Base-by-base conservation (phyloP, 2,797 vertebrate species). In the Acanthurus tractus region DNA sequence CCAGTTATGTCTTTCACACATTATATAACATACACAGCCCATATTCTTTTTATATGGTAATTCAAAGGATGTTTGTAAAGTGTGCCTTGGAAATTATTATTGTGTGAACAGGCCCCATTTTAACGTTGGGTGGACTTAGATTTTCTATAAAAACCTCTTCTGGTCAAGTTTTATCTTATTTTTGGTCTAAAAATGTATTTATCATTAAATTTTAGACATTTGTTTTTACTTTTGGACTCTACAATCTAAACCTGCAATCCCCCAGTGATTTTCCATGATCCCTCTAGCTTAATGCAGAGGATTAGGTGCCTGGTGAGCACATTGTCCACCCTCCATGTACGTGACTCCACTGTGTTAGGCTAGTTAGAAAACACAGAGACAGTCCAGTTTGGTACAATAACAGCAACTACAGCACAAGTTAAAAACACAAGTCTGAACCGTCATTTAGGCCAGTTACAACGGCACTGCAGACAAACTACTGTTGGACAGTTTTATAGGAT, bases 271-370 rank as follows among this genome's bases (percentile, higher is more conserved):
- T 49, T 34, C 57, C 4, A 65, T 74, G 44, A 63, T 56, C 40
- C 25, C 46, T 52, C 3, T 2, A 14, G 22, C n/a, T 67, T 75
- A 50, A 74, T 71, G 58, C 14, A 48, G 69, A 70, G 49, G 53
- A 79, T 76, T 65, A 74, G 38, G 53, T 74, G 44, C 65, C 61
- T 64, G 52, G 36, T 52, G 62, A 77, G 55, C 25, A 73, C 9
- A 70, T 53, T 58, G 53, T 52, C 59, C 29, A 11, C 22, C 54
- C 23, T 67, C 40, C 15, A 6, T 50, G 22, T 54, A 22, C 25
- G 63, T 65, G 54, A 68, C 58, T 18, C 3, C n/a, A 42, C 23
- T 36, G 52, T 63, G 29, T 34, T 34, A 6, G 29, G 22, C 56
- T 4, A 13, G 10, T 68, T 48, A 73, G 63, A 15, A 34, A 34